phyloP scores from a whole-genome alignment of 2,888 invertebrate genomes.

The Euproctis similis region DNA sequence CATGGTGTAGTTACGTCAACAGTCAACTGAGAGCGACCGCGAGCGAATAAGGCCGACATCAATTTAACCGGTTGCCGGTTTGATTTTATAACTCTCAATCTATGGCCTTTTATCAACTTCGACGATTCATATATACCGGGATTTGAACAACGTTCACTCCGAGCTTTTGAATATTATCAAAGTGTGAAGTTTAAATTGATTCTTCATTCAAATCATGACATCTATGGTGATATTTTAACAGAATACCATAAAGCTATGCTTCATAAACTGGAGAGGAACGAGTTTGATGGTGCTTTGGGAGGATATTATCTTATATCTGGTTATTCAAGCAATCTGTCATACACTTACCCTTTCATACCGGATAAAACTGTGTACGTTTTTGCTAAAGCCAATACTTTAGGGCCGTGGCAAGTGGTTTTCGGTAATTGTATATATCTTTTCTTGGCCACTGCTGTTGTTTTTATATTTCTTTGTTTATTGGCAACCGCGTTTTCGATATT shows the following conservation, averaged over 20 bases:
- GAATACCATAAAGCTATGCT: conserved; percentile 15
- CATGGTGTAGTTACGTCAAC: too few species aligned
- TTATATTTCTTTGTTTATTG: conserved; percentile 20
- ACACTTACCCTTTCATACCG: conserved; percentile 19
- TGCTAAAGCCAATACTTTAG: conserved; percentile 11
- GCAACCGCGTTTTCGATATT: conserved; percentile 22
- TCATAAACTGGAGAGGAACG: conserved; percentile 15
- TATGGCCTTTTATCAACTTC: conserved; percentile 28
- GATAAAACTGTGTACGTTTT: conserved; percentile 15
- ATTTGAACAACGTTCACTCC: conserved; percentile 25
- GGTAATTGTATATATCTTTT: conserved; percentile 3
- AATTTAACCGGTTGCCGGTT: conserved; percentile 15
- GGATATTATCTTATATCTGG: neutral
- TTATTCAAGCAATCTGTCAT: conserved; percentile 8
- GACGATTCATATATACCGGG: conserved; percentile 15
- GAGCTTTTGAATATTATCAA: too few species aligned
- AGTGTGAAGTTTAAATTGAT: too few species aligned
- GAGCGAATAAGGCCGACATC: too few species aligned
- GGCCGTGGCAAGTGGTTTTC: conserved; percentile 18
- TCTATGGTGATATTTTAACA: too few species aligned
- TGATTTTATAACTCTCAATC: conserved; percentile 22
- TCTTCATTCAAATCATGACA: too few species aligned
- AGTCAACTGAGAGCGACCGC: too few species aligned
- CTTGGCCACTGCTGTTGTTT: conserved; percentile 7
- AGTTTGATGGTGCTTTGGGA: conserved; percentile 27